Percentiles rank a stretch among this genome's conserved stretches.
Evolutionary conservation across 2,888 invertebrate species (phyloP).

Genomic region (Lottia gigantea): DNA sequence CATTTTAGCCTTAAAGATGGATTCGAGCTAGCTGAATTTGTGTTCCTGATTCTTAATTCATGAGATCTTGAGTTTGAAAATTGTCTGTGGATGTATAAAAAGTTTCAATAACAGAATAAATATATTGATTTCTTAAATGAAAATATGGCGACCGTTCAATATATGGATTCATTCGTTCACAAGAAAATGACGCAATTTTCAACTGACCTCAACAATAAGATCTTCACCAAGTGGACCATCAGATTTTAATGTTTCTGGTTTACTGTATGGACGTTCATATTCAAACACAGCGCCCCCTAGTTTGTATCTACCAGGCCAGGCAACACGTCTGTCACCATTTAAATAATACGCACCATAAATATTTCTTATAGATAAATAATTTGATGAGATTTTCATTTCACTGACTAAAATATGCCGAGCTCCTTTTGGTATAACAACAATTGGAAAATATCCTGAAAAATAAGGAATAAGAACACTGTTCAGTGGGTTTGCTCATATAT

Average conservation of each 20-base stretch:
- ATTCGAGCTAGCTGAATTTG: no score
- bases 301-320: slow-evolving; percentile 83
- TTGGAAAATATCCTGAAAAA: slow-evolving; percentile 52
- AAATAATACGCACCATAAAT: slow-evolving; percentile 86
- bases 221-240: slow-evolving; percentile 90
- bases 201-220: slow-evolving; percentile 84
- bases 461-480: neutral
- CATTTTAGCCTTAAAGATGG: no score
- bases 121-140: no score
- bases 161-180: no score
- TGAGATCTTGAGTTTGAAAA: no score
- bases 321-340: slow-evolving; percentile 95
- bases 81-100: no score
- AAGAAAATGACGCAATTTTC: neutral
- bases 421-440: slow-evolving; percentile 51
- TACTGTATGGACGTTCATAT: slow-evolving; percentile 78
- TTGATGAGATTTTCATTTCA: slow-evolving; percentile 85
- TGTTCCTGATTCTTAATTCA: no score
- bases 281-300: slow-evolving; percentile 89
- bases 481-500: no score
- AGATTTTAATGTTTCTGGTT: slow-evolving; percentile 85
- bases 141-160: no score
- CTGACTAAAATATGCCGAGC: slow-evolving; percentile 71
- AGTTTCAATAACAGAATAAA: no score
- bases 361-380: slow-evolving; percentile 91